phyloP scores from a whole-genome alignment of 2,888 invertebrate genomes.

The Dione vanillae region DNA sequence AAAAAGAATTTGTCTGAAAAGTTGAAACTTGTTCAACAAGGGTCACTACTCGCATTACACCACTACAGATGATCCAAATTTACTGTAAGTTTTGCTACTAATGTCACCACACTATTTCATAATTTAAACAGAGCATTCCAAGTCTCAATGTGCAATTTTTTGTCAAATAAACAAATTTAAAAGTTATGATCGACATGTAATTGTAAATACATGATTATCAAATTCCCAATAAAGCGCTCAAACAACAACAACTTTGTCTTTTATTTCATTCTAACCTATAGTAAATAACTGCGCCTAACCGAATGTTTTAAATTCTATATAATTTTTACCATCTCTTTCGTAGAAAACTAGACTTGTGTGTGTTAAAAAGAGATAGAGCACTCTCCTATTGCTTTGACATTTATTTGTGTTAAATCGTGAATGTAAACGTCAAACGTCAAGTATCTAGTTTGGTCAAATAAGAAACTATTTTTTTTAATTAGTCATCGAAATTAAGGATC shows the following conservation, averaged over 20 bases:
- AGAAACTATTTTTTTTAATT: slow-evolving; percentile 67
- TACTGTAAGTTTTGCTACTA: slow-evolving; percentile 61
- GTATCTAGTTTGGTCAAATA: slow-evolving; percentile 65
- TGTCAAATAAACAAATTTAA: slow-evolving; percentile 41
- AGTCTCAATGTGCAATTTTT: slow-evolving; percentile 25
- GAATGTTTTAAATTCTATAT: slow-evolving; percentile 47
- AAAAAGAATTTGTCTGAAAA: slow-evolving; percentile 85
- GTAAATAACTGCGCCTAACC: slow-evolving; percentile 51
- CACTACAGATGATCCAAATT: slow-evolving; percentile 57
- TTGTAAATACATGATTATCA: slow-evolving; percentile 31
- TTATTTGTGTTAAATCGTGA: slow-evolving; percentile 32
- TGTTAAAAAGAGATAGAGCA: slow-evolving; percentile 61
- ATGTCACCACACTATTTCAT: slow-evolving; percentile 30
- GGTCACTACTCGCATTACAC: slow-evolving; percentile 53
- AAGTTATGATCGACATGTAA: slow-evolving; percentile 37
- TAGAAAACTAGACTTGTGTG: slow-evolving; percentile 21
- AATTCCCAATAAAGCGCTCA: slow-evolving; percentile 35
- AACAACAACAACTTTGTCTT: slow-evolving; percentile 46
- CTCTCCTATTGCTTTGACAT: slow-evolving; percentile 34
- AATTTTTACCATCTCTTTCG: slow-evolving; percentile 46
- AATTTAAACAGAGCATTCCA: slow-evolving; percentile 17
- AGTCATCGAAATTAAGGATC: slow-evolving; percentile 31
- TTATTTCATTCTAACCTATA: slow-evolving; percentile 72
- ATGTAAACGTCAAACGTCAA: slow-evolving; percentile 71
- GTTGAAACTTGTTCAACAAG: slow-evolving; percentile 77